Percentiles rank a stretch among this genome's conserved stretches.
Conservation (phyloP, 2,113 vertebrate genomes). For the Phrynocephalus versicolor region DNA sequence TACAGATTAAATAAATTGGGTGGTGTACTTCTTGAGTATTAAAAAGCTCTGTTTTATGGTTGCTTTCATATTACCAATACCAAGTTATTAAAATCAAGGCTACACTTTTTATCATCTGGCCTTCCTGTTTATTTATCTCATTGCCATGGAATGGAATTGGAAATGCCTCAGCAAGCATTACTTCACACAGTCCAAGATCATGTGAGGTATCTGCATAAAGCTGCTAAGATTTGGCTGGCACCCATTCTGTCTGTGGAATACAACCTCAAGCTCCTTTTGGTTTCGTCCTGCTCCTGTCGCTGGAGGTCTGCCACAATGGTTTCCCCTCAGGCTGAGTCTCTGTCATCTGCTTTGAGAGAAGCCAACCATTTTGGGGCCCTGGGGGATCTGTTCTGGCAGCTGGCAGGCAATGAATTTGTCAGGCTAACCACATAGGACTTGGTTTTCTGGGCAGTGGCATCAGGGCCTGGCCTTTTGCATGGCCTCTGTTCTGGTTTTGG, state of each 20-base stretch:
- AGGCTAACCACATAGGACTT: slow-evolving; percentile 48
- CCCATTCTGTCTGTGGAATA: slow-evolving; percentile 23
- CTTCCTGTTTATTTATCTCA: rapidly evolving
- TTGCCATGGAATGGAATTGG: rapidly evolving
- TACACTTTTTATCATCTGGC: neutral
- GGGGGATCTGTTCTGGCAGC: slow-evolving; percentile 67
- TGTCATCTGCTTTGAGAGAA: slow-evolving; percentile 69
- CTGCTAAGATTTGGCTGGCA: slow-evolving; percentile 22
- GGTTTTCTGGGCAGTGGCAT: slow-evolving; percentile 63
- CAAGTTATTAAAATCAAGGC: slow-evolving; percentile 21
- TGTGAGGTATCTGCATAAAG: neutral
- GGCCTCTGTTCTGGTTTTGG: slow-evolving; percentile 61
- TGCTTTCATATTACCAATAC: neutral
- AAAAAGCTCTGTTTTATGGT: neutral
- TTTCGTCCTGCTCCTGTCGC: slow-evolving; percentile 50
- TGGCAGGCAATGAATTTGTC: slow-evolving; percentile 56
- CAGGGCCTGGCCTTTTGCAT: slow-evolving; percentile 46
- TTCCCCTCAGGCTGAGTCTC: slow-evolving; percentile 57
- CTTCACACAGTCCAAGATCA: neutral
- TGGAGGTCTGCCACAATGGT: slow-evolving; percentile 61
- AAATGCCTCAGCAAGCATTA: slow-evolving; percentile 5
- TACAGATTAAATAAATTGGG: neutral
- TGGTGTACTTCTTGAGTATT: neutral
- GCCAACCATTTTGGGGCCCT: slow-evolving; percentile 57
- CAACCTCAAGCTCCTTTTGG: slow-evolving; percentile 30